Conservation (phyloP, 2,888 invertebrate species). For the Torymus auratus region DNA sequence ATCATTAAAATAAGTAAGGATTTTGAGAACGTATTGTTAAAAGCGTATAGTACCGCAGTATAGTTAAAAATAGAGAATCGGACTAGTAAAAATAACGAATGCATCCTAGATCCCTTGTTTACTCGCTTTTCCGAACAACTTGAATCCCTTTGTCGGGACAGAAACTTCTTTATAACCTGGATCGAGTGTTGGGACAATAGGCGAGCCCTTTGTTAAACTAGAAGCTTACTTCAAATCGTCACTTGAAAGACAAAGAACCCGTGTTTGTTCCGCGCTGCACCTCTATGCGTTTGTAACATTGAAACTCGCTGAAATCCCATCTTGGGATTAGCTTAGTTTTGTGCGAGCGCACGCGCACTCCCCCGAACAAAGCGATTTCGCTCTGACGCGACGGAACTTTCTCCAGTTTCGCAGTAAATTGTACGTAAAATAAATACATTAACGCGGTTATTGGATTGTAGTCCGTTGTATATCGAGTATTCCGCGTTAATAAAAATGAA, state of each 20-base stretch:
- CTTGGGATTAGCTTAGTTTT: constrained; percentile 23
- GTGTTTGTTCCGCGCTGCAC: constrained; percentile 1
- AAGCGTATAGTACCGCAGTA: too few species aligned
- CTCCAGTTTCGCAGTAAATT: neutral
- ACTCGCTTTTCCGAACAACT: neutral
- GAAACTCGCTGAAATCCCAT: constrained; percentile 17
- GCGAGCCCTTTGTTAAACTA: constrained; percentile 21
- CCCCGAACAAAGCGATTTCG: constrained; percentile 1
- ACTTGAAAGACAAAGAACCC: constrained; percentile 33
- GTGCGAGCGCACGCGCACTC: neutral
- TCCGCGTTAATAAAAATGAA: constrained; percentile 4
- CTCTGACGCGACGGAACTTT: neutral
- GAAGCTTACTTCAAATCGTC: constrained; percentile 26
- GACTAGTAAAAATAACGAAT: too few species aligned
- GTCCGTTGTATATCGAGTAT: too few species aligned
- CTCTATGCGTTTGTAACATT: constrained; percentile 9
- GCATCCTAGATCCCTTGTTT: neutral
- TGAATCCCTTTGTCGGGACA: neutral
- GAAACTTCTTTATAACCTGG: constrained; percentile 3
- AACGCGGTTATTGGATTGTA: too few species aligned
- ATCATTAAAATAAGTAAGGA: too few species aligned
- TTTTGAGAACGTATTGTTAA: too few species aligned
- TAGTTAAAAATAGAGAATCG: too few species aligned
- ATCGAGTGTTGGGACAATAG: constrained; percentile 13
- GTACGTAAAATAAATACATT: too few species aligned